Percentiles rank a stretch among this genome's conserved stretches.
Conservation (phyloP, 2,888 invertebrate genomes). For the Hypercompe scribonia region DNA sequence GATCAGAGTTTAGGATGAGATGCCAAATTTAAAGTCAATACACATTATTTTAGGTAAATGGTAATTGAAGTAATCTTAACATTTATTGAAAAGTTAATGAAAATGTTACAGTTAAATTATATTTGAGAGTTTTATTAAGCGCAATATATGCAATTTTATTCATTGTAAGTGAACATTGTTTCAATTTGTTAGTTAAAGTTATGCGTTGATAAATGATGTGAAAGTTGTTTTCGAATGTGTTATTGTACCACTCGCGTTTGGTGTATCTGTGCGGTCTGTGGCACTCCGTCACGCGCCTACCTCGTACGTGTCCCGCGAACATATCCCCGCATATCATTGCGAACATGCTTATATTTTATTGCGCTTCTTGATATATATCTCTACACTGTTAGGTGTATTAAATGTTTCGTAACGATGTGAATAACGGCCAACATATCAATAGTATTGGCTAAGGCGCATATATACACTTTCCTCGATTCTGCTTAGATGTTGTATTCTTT, state of each 20-base stretch:
- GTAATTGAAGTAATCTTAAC: constrained; percentile 85
- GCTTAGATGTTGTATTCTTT: constrained; percentile 51
- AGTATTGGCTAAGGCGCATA: constrained; percentile 76
- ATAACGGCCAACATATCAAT: constrained; percentile 82
- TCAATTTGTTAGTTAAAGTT: constrained; percentile 86
- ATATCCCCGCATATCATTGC: constrained; percentile 81
- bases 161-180: constrained; percentile 85
- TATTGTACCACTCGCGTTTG: constrained; percentile 49
- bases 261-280: constrained; percentile 25
- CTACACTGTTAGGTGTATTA: constrained; percentile 70
- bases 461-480: constrained; percentile 55
- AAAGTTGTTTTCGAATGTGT: constrained; percentile 72
- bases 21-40: constrained; percentile 91
- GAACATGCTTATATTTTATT: constrained; percentile 71
- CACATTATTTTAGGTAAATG: constrained; percentile 87
- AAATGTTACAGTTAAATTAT: constrained; percentile 86
- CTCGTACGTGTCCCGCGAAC: constrained; percentile 54
- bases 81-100: constrained; percentile 85
- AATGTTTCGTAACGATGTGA: constrained; percentile 67
- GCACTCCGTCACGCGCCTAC: constrained; percentile 28
- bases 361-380: constrained; percentile 74
- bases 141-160: constrained; percentile 86
- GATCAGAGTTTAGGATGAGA: constrained; percentile 86
- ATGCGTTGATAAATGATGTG: constrained; percentile 79
- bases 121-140: constrained; percentile 87